phyloP scores from a whole-genome alignment of 2,797 vertebrate genomes.

The Alca torda region DNA sequence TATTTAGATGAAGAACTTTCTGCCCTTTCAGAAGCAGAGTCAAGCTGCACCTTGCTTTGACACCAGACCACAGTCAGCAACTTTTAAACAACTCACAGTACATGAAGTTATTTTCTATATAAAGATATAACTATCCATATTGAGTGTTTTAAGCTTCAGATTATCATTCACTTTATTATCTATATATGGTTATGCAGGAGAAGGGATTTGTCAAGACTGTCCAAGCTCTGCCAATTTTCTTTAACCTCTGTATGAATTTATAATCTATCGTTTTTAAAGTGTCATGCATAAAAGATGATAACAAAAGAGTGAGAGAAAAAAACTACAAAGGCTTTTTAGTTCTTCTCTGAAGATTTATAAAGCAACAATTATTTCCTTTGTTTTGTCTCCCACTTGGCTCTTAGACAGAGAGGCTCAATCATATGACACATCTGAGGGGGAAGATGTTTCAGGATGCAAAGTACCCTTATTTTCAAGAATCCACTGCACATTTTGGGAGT shows the following conservation, averaged over 20 bases:
- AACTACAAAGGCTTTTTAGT: neutral
- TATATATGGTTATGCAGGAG: neutral
- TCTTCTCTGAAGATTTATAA: neutral
- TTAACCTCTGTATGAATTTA: neutral
- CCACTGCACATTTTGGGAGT: neutral
- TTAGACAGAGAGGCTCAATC: neutral
- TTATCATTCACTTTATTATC: neutral
- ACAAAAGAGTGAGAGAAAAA: neutral
- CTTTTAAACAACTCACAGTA: neutral
- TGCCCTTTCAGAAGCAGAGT: neutral
- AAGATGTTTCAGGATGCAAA: neutral
- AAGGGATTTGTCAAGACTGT: neutral
- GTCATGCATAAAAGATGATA: neutral
- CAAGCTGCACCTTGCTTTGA: neutral
- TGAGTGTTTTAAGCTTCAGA: neutral
- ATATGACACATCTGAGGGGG: neutral
- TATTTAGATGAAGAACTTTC: neutral
- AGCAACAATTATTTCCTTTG: neutral
- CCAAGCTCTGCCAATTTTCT: neutral
- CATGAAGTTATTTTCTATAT: neutral
- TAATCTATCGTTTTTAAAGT: neutral
- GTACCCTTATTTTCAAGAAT: neutral
- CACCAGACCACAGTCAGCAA: neutral
- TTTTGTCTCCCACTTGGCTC: neutral
- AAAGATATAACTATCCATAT: neutral